Evolutionary conservation across 2,113 vertebrate genomes (phyloP), one percentile per base, ranked within the genome.

Genomic region (Scophthalmus maximus): DNA sequence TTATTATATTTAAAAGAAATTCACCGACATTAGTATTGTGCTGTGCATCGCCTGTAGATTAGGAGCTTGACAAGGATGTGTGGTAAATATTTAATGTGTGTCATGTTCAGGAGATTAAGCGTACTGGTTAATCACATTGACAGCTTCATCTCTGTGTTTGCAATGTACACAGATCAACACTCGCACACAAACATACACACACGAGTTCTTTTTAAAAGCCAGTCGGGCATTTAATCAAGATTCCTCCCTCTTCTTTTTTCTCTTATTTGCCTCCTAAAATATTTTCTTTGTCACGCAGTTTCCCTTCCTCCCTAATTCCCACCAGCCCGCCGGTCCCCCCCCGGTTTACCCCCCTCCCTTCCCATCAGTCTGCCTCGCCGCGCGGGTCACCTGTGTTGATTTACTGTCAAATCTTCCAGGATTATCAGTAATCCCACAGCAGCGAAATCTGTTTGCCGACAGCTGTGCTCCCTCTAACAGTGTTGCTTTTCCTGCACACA

Each of bases 361-460:
- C 27, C 51, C 50, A 14, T 70, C 66, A 62, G 73, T 66, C 58
- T 59, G 58, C 73, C 67, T 57, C 52, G 26, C 62, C 8, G 25
- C 46, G 73, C 42, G 58, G 88, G 87, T 90, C 88, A 91, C 89
- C 88, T 91, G 86, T 91, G 86, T 83, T 88, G 90, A 94, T 92
- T 90, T 90, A 88, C 89, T 91, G 88, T 91, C 85, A 91, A 92
- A 92, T 92, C 90, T 93, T 92, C 65, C 70, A 84, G 89, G 92
- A 93, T 94, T 93, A 93, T 90, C 87, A 25, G 86, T 91, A 92
- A 91, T 92, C 91, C 87, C 73, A 59, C 63, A 78, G 82, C 86
- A 88, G 78, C 74, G 71, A 87, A 88, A 90, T 91, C 86, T 90
- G 83, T 91, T 88, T 92, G 83, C 85, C 86, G 87, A 92, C 93